A percentile compares a stretch with the other conserved stretches of the same genome.
These are phyloP conservation scores for Stenchaetothrips biformis DNA, from an alignment of 2,888 invertebrate genomes.

Conservation along the genomic window DNA sequence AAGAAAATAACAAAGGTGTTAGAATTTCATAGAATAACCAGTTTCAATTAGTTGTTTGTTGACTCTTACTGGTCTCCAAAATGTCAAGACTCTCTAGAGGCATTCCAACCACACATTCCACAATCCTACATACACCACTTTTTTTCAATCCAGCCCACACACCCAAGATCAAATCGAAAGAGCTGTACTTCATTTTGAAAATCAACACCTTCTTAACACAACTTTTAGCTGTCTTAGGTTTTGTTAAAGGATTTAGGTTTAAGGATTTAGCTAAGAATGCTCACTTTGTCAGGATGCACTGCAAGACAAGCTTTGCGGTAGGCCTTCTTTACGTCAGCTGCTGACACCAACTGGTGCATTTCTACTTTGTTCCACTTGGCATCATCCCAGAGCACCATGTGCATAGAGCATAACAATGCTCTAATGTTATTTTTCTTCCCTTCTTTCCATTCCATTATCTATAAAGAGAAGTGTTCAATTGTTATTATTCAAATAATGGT, in stretches of 20 bases:
- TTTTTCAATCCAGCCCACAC: no score
- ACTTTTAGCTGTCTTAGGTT: no score
- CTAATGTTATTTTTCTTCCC: constrained; percentile 96
- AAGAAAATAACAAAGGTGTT: constrained; percentile 42
- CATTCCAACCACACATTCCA: no score
- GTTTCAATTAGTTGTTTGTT: constrained; percentile 22
- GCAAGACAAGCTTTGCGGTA: constrained; percentile 94
- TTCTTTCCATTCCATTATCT: constrained; percentile 73
- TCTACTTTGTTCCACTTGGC: constrained; percentile 89
- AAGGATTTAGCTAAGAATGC: constrained; percentile 30
- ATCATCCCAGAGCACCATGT: constrained; percentile 88
- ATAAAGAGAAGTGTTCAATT: constrained; percentile 31
- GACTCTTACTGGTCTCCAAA: no score
- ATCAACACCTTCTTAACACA: no score
- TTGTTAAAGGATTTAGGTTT: constrained; percentile 24
- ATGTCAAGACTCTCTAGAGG: no score
- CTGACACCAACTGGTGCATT: constrained; percentile 89
- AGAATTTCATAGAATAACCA: no score
- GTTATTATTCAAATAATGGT: constrained; percentile 1
- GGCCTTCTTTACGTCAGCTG: constrained; percentile 91
- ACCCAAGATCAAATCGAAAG: no score
- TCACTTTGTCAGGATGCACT: constrained; percentile 97
- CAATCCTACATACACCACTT: no score
- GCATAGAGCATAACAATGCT: constrained; percentile 89
- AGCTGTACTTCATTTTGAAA: no score